phyloP scores from a whole-genome alignment of 1,140 invertebrate species.

The Diabrotica virgifera region DNA sequence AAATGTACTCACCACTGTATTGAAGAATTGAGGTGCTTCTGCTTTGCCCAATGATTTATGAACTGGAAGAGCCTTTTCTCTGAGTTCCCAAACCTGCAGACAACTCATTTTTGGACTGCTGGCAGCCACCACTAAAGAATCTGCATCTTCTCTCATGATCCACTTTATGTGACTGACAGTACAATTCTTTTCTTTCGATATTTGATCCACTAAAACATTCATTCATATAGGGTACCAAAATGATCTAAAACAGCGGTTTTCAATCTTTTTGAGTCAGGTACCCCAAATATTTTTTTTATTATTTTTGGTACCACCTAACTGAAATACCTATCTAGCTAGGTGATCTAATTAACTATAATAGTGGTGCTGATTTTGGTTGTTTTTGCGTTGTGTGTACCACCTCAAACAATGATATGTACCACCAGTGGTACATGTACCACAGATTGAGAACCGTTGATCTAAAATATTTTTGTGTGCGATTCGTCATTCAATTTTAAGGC shows the following conservation, averaged over 20 bases:
- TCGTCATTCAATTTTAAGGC: no score
- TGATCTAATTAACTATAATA: no score
- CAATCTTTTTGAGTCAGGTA: no score
- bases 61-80: conserved; percentile 72
- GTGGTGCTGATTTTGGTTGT: no score
- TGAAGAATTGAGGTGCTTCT: conserved; percentile 57
- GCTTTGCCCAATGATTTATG: conserved; percentile 66
- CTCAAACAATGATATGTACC: no score
- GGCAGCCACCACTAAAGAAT: conserved; percentile 73
- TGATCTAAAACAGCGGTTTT: not conserved
- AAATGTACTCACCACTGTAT: conserved; percentile 63
- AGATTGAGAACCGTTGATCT: no score
- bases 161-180: conserved; percentile 73
- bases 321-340: no score
- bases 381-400: no score
- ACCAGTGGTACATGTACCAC: no score
- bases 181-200: conserved; percentile 40
- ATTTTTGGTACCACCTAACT: no score
- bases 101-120: conserved; percentile 61
- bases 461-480: no score
- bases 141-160: conserved; percentile 75
- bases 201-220: conserved; percentile 36
- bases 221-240: not conserved
- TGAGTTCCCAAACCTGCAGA: conserved; percentile 83
- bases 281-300: not conserved